Evolutionary conservation across 2,113 vertebrate species (phyloP).

Genomic region (Hystrix cristata): DNA sequence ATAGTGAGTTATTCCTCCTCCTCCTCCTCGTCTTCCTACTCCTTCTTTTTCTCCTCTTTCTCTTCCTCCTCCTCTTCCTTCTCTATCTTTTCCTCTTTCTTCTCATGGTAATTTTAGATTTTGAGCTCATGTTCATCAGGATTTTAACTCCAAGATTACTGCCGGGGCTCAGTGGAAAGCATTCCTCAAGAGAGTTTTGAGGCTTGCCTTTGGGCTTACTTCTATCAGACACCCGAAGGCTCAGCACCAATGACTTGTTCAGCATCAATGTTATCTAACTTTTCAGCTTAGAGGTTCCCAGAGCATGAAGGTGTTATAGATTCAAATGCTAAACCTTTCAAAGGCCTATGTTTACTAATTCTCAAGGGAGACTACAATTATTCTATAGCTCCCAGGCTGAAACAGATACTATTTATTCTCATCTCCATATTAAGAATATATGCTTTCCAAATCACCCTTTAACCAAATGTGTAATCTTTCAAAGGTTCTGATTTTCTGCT

Average conservation of each 20-base stretch:
- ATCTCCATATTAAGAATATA: background rate
- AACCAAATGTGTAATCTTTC: background rate
- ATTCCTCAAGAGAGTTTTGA: background rate
- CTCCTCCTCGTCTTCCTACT: background rate
- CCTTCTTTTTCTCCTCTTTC: background rate
- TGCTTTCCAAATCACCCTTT: slow-evolving; percentile 15
- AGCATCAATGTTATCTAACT: background rate
- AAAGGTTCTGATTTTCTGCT: background rate
- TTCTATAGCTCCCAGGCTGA: slow-evolving; percentile 1
- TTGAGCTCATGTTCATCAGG: background rate
- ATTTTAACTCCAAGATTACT: background rate
- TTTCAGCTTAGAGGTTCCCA: background rate
- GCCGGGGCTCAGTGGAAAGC: background rate
- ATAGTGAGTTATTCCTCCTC: background rate
- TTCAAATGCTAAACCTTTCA: slow-evolving; percentile 6
- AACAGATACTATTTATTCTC: background rate
- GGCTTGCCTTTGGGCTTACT: background rate
- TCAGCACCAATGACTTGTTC: background rate
- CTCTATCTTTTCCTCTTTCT: background rate
- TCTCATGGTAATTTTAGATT: slow-evolving; percentile 21
- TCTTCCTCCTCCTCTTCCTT: background rate
- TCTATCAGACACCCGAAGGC: background rate
- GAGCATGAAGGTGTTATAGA: background rate
- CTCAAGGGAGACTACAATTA: background rate
- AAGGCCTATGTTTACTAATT: background rate